Evolutionary conservation across 2,797 vertebrate genomes (phyloP), one percentile per base, ranked within the genome.

Genomic region (Enteromius fasciolatus): DNA sequence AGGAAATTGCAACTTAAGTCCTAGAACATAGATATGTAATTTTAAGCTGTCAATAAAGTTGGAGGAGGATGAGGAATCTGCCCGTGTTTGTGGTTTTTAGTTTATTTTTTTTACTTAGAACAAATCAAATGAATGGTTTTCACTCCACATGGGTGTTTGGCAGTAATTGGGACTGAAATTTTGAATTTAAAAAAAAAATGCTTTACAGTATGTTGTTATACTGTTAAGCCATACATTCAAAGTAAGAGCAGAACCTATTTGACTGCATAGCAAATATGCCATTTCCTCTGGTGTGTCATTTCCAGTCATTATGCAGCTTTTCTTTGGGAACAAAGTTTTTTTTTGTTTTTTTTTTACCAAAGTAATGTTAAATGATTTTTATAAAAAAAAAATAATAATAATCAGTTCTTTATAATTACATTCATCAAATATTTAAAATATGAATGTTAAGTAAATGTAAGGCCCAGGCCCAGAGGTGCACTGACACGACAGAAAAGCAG

Each of bases 1-100:
- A 97, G 96, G 96, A 97, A 96, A 97, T 96, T 97, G 97, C 97
- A 97, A 96, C 96, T 97, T 96, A 97, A 97, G 96, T 98, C 96
- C 95, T 98, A 97, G 96, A 98, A 96, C 93, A 97, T 96, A 98
- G 96, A 97, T 94, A 96, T 99, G 97, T 99, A 98, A 98, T 99
- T 99, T 99, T 99, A 99, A 99, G 98, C 97, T 98, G 97, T 98
- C 97, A 99, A 99, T 99, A 99, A 99, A 99, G 96, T 95, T 97
- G 96, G 97, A 99, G 97, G 97, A 98, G 98, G 97, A 99, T 97
- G 96, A 95, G 96, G 96, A 96, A 90, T 92, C 92, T 92, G 90
- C 90, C 92, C 94, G 84, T 84, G 4, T 54, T 59, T 46, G 44
- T 81, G 23, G 89, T 46, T 89, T 84, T 3, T 23, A 31, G n/a